phyloP scores from a whole-genome alignment of 2,113 vertebrate genomes.

The Phycodurus eques region DNA sequence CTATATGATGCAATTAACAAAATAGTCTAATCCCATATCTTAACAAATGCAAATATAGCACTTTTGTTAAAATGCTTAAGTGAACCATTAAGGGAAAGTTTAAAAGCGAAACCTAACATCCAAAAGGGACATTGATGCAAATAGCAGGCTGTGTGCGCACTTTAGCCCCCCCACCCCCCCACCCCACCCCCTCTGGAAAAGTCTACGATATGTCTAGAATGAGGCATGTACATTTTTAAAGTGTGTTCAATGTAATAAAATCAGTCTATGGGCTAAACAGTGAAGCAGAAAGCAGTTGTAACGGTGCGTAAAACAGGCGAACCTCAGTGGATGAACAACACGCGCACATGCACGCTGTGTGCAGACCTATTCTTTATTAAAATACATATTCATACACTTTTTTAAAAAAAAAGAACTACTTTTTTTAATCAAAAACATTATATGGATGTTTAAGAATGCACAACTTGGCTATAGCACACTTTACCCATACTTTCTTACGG shows the following conservation, averaged over 20 bases:
- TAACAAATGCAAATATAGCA: slow-evolving; percentile 99
- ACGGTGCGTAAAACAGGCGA: slow-evolving; percentile 54
- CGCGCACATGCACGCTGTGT: not conserved
- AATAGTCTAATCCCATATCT: slow-evolving; percentile 96
- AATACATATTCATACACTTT: not conserved
- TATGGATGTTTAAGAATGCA: not conserved
- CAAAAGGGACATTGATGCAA: slow-evolving; percentile 84
- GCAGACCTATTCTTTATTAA: not conserved
- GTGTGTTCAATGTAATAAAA: slow-evolving; percentile 82
- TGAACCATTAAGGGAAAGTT: slow-evolving; percentile 98
- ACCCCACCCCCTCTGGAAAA: slow-evolving; percentile 60
- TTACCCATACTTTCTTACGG: not conserved
- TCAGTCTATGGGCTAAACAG: slow-evolving; percentile 65
- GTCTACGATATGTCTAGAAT: slow-evolving; percentile 74
- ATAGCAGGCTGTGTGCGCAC: slow-evolving; percentile 81
- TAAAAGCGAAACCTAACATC: slow-evolving; percentile 85
- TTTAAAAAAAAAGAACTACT: not conserved
- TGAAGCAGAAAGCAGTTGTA: slow-evolving; percentile 32
- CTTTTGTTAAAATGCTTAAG: slow-evolving; percentile 99
- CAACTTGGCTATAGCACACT: not conserved
- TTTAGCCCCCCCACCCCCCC: slow-evolving; percentile 47
- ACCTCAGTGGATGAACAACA: slow-evolving; percentile 1
- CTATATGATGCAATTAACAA: slow-evolving; percentile 99
- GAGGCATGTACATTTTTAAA: slow-evolving; percentile 85
- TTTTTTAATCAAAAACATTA: not conserved